Conservation (phyloP, 2,797 vertebrate species). For the Bradypus variegatus region DNA sequence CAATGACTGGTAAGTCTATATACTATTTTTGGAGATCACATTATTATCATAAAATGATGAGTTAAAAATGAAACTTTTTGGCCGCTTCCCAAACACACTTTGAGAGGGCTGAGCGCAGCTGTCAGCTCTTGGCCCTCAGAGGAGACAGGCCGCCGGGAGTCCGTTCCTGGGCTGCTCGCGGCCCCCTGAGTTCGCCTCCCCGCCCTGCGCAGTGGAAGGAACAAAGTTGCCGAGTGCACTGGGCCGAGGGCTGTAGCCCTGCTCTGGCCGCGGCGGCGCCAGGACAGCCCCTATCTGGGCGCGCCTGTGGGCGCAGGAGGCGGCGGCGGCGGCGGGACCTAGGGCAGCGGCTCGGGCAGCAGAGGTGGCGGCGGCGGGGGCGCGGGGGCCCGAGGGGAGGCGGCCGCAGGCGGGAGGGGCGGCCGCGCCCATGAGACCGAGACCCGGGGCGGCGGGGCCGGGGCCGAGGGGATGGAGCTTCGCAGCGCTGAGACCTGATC, state of each 20-base stretch:
- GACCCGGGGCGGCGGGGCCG: not conserved
- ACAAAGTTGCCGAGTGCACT: slow-evolving; percentile 55
- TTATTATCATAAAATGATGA: no score
- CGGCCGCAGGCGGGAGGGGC: slow-evolving; percentile 57
- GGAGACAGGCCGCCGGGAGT: slow-evolving; percentile 17
- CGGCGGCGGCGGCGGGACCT: slow-evolving; percentile 57
- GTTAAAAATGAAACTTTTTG: no score
- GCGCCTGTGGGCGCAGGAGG: slow-evolving; percentile 62
- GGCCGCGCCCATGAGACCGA: slow-evolving; percentile 44
- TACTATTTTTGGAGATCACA: no score
- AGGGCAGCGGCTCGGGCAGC: slow-evolving; percentile 40
- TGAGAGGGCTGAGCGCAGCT: not conserved
- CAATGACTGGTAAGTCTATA: no score
- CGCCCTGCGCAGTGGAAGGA: slow-evolving; percentile 1
- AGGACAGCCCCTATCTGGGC: slow-evolving; percentile 7
- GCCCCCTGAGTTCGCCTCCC: not conserved
- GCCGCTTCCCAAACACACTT: slow-evolving; percentile 36
- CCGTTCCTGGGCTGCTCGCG: not conserved
- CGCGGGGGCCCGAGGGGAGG: slow-evolving; percentile 56
- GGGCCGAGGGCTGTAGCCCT: slow-evolving; percentile 51
- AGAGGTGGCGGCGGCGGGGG: slow-evolving; percentile 19
- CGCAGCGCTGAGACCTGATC: slow-evolving; percentile 42
- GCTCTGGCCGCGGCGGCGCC: slow-evolving; percentile 35
- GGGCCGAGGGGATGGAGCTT: not conserved
- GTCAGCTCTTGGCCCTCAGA: not conserved